Conservation (phyloP, 2,888 invertebrate species). For the Hypercompe scribonia region DNA sequence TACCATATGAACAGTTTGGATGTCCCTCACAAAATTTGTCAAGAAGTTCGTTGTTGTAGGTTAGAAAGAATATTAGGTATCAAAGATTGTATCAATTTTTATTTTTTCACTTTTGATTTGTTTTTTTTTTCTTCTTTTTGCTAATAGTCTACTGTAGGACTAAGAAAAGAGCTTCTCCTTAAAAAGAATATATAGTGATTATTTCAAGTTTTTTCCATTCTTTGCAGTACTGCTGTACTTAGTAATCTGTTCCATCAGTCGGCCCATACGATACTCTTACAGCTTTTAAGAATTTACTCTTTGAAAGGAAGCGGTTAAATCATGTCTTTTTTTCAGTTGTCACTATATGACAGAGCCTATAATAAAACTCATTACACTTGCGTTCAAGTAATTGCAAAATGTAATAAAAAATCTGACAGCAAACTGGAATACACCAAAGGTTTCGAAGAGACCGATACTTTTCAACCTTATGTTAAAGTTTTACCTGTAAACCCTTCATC, state of each 20-base stretch:
- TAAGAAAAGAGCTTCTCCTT: no score
- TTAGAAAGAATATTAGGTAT: neutral
- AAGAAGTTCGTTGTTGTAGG: neutral
- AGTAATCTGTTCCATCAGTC: no score
- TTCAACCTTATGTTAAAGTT: constrained; percentile 5
- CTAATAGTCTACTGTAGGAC: no score
- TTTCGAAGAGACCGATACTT: neutral
- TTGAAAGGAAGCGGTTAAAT: neutral
- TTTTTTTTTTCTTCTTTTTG: no score
- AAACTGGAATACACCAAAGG: neutral
- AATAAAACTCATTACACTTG: constrained; percentile 1
- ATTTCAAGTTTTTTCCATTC: no score
- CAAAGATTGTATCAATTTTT: neutral
- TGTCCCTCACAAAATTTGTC: neutral
- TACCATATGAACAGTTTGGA: neutral
- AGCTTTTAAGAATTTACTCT: neutral
- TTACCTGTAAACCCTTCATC: neutral
- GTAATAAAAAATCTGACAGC: constrained; percentile 2
- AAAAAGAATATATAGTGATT: no score
- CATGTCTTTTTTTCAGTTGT: neutral
- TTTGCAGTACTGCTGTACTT: no score
- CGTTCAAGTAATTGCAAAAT: constrained; percentile 1
- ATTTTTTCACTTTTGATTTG: neutral
- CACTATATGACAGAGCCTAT: neutral
- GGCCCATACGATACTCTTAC: no score